Percentiles rank a stretch among this genome's conserved stretches.
phyloP scores from a whole-genome alignment of 1,140 invertebrate genomes.

The Hyposmocoma kahamanoa region DNA sequence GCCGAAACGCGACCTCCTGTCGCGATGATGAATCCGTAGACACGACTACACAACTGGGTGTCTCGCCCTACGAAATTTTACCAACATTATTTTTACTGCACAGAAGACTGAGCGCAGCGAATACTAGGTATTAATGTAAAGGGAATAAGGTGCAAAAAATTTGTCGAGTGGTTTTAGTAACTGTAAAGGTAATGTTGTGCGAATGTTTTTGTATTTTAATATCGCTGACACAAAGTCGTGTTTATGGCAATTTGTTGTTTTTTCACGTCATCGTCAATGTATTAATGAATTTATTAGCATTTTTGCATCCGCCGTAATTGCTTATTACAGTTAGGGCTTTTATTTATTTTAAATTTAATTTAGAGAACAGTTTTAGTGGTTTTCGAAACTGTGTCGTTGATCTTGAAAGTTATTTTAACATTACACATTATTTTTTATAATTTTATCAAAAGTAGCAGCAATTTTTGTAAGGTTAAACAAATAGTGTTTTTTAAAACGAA shows the following conservation, averaged over 20 bases:
- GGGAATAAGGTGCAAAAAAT: conserved; percentile 11
- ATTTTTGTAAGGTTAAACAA: no score
- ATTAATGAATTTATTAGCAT: no score
- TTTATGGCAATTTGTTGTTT: conserved; percentile 32
- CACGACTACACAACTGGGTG: conserved; percentile 28
- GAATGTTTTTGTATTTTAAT: conserved; percentile 52
- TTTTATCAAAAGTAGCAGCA: no score
- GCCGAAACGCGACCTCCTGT: conserved; percentile 51
- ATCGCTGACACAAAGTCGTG: conserved; percentile 42
- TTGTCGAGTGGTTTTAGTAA: conserved; percentile 8
- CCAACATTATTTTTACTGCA: conserved; percentile 8
- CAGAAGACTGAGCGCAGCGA: neutral
- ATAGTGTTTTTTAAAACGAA: no score
- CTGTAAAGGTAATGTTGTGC: conserved; percentile 10
- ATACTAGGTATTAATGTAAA: neutral
- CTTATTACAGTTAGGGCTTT: no score
- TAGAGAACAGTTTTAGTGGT: no score
- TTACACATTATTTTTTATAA: no score
- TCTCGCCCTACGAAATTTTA: conserved; percentile 25
- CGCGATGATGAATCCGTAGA: conserved; percentile 48
- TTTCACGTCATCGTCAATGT: conserved; percentile 19
- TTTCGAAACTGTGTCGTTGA: no score
- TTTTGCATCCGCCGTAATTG: no score
- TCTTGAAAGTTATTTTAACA: no score
- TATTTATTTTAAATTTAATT: no score